Conservation (phyloP, 1,140 invertebrate genomes). For the Catajapyx aquilonaris region DNA sequence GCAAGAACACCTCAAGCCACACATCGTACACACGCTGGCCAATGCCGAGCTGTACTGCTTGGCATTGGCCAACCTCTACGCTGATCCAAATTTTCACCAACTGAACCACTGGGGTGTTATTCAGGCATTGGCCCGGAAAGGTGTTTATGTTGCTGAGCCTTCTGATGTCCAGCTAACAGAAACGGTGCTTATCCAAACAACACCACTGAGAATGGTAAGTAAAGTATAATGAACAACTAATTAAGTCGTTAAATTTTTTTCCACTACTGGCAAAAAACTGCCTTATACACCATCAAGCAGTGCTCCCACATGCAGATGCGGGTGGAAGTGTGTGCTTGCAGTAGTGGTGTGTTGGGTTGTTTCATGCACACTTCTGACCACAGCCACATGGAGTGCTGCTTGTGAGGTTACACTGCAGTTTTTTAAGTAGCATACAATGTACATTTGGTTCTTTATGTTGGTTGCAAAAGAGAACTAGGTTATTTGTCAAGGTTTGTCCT, state of each 20-base stretch:
- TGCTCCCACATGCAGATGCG: too few relatives aligned
- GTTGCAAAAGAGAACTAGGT: too few relatives aligned
- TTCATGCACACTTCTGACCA: too few relatives aligned
- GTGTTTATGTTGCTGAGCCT: constrained; percentile 65
- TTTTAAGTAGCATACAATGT: too few relatives aligned
- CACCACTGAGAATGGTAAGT: constrained; percentile 80
- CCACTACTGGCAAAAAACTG: not conserved
- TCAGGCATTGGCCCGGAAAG: constrained; percentile 76
- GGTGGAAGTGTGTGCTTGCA: too few relatives aligned
- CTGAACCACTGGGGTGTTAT: constrained; percentile 85
- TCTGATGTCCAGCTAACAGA: constrained; percentile 77
- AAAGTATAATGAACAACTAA: not conserved
- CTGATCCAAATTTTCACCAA: constrained; percentile 86
- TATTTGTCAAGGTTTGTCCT: too few relatives aligned
- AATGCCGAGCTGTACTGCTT: constrained; percentile 92
- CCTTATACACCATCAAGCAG: too few relatives aligned
- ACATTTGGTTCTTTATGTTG: too few relatives aligned
- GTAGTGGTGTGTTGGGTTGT: too few relatives aligned
- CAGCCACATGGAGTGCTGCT: too few relatives aligned
- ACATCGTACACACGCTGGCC: constrained; percentile 72
- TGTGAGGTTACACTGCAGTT: too few relatives aligned
- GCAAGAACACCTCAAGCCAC: constrained; percentile 79
- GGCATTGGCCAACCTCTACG: constrained; percentile 87
- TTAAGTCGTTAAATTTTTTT: constrained; percentile 1
- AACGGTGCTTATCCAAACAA: constrained; percentile 86